Evolutionary conservation across 2,888 invertebrate genomes (phyloP).

Genomic region (Sepiola atlantica): DNA sequence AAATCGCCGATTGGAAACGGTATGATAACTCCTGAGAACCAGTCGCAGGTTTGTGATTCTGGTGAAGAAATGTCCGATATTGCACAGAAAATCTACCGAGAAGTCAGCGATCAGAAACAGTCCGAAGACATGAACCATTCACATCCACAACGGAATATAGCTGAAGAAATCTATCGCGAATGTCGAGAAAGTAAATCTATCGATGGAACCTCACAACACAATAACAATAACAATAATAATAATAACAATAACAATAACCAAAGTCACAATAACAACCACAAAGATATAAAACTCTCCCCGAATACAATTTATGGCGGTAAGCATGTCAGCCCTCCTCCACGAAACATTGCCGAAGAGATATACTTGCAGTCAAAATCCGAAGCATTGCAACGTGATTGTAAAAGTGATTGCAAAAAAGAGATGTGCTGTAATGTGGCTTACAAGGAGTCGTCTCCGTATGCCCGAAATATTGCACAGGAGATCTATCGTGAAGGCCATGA

Average conservation of each 20-base stretch:
- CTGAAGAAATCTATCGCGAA: slow-evolving; percentile 41
- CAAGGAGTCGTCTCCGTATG: not conserved
- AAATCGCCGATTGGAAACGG: not conserved
- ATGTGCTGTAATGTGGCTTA: not conserved
- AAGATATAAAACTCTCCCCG: not conserved
- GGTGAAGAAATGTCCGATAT: not conserved
- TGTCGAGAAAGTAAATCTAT: not conserved
- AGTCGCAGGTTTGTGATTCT: not conserved
- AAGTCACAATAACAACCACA: not conserved
- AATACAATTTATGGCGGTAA: not conserved
- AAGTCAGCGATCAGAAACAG: not conserved
- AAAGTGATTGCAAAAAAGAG: slow-evolving; percentile 32
- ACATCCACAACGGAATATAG: slow-evolving; percentile 14
- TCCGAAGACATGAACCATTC: not conserved
- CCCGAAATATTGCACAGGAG: slow-evolving; percentile 37
- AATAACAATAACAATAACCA: not conserved
- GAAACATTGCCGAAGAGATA: slow-evolving; percentile 42
- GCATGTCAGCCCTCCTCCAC: not conserved
- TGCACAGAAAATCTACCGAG: slow-evolving; percentile 38
- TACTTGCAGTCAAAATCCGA: not conserved
- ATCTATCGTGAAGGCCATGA: not conserved
- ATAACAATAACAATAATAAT: not conserved
- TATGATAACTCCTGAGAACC: not conserved
- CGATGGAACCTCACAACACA: not conserved
- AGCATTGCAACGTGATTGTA: not conserved